Conservation (phyloP, 1,140 invertebrate species). For the Drosophila biarmipes region DNA sequence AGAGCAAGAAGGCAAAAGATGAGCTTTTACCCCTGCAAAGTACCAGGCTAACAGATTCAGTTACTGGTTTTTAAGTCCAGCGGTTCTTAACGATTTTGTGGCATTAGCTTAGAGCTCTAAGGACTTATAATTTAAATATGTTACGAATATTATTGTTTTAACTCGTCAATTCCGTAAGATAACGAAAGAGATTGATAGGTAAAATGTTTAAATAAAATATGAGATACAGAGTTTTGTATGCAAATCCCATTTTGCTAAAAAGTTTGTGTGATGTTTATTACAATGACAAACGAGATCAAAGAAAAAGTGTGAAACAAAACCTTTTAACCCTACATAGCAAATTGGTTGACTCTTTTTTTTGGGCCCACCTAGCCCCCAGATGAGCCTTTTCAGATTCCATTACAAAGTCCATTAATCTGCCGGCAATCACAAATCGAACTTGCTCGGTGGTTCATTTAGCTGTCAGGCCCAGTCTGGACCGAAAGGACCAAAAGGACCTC, state of each 20-base stretch:
- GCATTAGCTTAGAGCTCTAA: neutral
- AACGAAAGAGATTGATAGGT: no score
- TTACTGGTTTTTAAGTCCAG: constrained; percentile 3
- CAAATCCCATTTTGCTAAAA: neutral
- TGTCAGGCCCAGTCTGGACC: constrained; percentile 35
- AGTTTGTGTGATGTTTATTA: neutral
- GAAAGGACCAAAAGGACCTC: constrained; percentile 5
- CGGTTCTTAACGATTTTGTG: neutral
- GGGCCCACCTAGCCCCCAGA: constrained; percentile 3
- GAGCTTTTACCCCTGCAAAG: constrained; percentile 14
- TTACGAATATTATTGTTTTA: neutral
- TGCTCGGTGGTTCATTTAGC: constrained; percentile 44
- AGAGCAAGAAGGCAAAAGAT: constrained; percentile 24
- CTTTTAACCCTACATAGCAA: constrained; percentile 19
- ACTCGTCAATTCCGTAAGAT: neutral
- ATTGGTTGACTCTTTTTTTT: constrained; percentile 2
- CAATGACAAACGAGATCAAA: constrained; percentile 17
- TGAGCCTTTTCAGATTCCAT: constrained; percentile 36
- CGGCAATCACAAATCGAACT: constrained; percentile 48
- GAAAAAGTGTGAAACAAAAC: constrained; percentile 8
- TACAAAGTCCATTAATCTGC: constrained; percentile 46
- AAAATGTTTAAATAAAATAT: neutral
- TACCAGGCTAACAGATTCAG: constrained; percentile 19
- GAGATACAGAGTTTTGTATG: neutral
- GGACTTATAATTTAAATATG: neutral